Evolutionary conservation across 1,140 invertebrate species (phyloP), one percentile per base, ranked within the genome.

Genomic region (Arctopsyche grandis): DNA sequence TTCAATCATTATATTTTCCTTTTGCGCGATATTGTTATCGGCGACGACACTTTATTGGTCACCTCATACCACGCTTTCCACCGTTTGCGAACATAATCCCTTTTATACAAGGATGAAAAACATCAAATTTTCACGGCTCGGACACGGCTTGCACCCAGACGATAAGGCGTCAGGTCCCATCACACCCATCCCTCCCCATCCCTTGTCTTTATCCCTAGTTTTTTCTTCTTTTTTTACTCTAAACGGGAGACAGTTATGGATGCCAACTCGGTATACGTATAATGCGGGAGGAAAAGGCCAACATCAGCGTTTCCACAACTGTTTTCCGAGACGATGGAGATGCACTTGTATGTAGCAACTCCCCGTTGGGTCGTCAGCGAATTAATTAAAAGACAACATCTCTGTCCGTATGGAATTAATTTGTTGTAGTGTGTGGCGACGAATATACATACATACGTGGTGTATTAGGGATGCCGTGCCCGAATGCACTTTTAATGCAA

Each of bases 111-210:
- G 24, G 69, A 24, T 38, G 43, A 75, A 75, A 60, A 60, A 75
- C 73, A 75, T 48, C 14, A 75, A 75, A 75, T 75, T 75, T 75
- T 75, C 48, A 48, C 52, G 70, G 16, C 21, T 14, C 12, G 46
- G 12, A 52, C 16, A 52, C 44, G 38, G 70, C 73, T 58, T 60
- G 73, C 16, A 75, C 48, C 3, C 29, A 1, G 10, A 21, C 44
- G 73, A 75, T 75, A 75, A 58, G 56, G 9, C 46, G 48, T n/a
- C 73, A 14, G 22, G 24, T 22, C 69, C 44, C 9, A 12, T n/a
- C 69, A 43, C 21, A 16, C n/a, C 19, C 69, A 21, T 26, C 66
- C 66, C 24, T 44, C 24, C 66, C 21, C 56, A 3, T 9, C 52
- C 22, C 22, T 43, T 43, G 66, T 69, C 66, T 69, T 69, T 29